These are phyloP conservation scores for Crocodylus rhombifer DNA, from an alignment of 2,797 vertebrate species.

Conservation along the genomic window DNA sequence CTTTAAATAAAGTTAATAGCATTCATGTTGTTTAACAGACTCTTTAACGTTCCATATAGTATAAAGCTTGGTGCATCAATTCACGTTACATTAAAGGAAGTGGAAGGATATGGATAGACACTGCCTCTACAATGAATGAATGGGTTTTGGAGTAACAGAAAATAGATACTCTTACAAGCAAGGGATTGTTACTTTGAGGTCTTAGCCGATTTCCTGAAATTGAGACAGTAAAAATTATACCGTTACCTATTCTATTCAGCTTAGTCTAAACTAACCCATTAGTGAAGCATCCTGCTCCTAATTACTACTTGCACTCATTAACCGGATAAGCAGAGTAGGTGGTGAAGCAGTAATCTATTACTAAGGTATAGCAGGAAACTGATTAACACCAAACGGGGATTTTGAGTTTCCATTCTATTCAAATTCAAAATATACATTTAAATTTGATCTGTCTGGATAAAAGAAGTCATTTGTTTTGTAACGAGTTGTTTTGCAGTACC, in stretches of 20 bases:
- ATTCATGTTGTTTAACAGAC: neutral
- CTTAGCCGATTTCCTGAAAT: neutral
- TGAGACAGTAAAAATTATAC: neutral
- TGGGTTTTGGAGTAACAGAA: neutral
- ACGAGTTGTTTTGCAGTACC: neutral
- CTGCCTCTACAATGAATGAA: slow-evolving; percentile 8
- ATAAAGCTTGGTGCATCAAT: neutral
- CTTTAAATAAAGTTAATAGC: slow-evolving; percentile 1
- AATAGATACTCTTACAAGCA: neutral
- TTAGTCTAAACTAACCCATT: neutral
- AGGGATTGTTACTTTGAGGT: neutral
- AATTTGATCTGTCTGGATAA: neutral
- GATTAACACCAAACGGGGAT: neutral
- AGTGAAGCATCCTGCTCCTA: neutral
- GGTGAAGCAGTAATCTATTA: neutral
- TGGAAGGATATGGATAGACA: neutral
- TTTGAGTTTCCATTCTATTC: neutral
- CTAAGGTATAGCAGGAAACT: neutral
- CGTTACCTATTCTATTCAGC: neutral
- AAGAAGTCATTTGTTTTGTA: accelerated
- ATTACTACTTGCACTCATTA: neutral
- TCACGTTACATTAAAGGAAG: neutral
- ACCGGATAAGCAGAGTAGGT: neutral
- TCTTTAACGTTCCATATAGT: neutral
- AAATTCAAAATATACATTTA: neutral